Conservation (phyloP, 2,113 vertebrate species). For the Nyctibius bracteatus region DNA sequence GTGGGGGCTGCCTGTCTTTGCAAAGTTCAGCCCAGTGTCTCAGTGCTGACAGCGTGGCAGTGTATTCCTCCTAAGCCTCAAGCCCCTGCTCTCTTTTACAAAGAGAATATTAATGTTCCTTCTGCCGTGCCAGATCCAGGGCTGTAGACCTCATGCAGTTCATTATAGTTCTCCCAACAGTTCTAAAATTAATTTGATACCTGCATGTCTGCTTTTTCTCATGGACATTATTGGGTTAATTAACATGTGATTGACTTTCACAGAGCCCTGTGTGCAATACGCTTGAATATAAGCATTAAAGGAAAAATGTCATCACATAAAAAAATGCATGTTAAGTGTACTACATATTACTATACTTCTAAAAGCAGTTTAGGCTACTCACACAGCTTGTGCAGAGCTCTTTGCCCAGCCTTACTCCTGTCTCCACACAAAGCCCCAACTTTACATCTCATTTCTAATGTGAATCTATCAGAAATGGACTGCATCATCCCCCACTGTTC, state of each 20-base stretch:
- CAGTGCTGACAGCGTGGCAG: not conserved
- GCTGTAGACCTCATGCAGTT: not conserved
- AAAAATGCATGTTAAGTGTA: not conserved
- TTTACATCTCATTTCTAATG: rapidly evolving
- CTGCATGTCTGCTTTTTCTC: not conserved
- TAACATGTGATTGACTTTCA: not conserved
- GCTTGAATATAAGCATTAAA: not conserved
- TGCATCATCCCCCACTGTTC: rapidly evolving
- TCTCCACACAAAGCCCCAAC: not conserved
- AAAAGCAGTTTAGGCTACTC: not conserved
- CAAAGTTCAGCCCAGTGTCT: not conserved
- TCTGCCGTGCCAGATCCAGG: not conserved
- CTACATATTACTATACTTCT: not conserved
- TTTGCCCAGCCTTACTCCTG: not conserved
- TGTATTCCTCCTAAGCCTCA: not conserved
- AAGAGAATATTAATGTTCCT: not conserved
- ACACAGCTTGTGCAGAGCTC: rapidly evolving
- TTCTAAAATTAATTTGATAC: not conserved
- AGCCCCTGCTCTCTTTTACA: not conserved
- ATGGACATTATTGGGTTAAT: not conserved
- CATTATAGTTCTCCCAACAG: not conserved
- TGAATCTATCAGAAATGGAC: not conserved
- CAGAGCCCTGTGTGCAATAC: too few relatives aligned
- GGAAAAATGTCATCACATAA: not conserved
- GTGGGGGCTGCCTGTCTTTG: not conserved